Evolutionary conservation across 2,888 invertebrate genomes (phyloP), one percentile per base, ranked within the genome.

Genomic region (Spilosoma lubricipeda): DNA sequence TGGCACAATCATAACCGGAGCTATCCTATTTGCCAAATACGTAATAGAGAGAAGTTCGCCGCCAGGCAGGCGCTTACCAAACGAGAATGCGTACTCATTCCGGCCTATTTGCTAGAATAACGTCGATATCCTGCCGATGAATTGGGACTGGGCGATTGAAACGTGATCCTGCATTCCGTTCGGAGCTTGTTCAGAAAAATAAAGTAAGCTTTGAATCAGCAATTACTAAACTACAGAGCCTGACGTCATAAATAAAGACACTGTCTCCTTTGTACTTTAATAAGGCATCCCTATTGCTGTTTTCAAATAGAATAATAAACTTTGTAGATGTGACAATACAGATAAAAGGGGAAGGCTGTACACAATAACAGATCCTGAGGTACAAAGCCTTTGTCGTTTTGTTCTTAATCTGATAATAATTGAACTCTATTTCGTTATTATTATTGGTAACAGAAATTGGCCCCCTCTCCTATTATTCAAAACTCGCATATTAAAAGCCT

Each of bases 121-220:
- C 88, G 77, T 82, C 89, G 90, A 92, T 91, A 91, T 89, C 88
- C 89, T 86, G 83, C 83, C 88, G 86, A 88, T 90, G 90, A 89
- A 90, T 89, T 87, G 84, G 81, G 82, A 83, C 89, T 85, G 87
- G 85, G 86, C 87, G 85, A 86, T 84, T 82, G 82, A 86, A 87
- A 83, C 92, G 91, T 92, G 92, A 89, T 89, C 90, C 87, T 87
- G 92, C 92, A 92, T 92, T 89, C 88, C 88, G 91, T 91, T 92
- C 87, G 82, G 81, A 85, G 87, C 86, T 84, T 85, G 82, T 85
- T 86, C 82, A 84, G 82, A 85, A 85, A 87, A 85, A 86, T 85
- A 69, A 81, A 82, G 80, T 82, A 79, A 81, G 77, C 75, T 72
- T 78, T 78, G 71, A 66, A 77, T 77, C 78, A 63, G 73, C 80